These are phyloP conservation scores for Macroramphosus scolopax DNA, from an alignment of 2,797 vertebrate genomes.

Conservation along the genomic window DNA sequence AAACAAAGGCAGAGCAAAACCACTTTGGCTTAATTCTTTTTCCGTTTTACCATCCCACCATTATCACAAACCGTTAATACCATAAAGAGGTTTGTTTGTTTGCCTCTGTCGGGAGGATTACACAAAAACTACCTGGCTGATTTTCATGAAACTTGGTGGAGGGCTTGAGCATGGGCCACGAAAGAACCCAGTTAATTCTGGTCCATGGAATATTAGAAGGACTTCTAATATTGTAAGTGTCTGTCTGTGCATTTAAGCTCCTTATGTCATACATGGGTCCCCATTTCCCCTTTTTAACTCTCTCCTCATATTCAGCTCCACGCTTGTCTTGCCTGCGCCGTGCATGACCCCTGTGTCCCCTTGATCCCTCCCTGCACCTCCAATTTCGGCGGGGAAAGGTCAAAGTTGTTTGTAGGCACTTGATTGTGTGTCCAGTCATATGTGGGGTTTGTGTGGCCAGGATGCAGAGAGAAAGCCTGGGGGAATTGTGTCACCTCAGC, in stretches of 20 bases:
- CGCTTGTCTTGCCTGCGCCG: conserved; percentile 20
- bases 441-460: conserved; percentile 39
- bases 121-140: background rate
- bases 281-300: conserved; percentile 15
- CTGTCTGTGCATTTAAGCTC: background rate
- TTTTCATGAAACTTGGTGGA: no score
- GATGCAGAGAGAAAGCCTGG: conserved; percentile 36
- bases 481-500: conserved; percentile 18
- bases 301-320: conserved; percentile 61
- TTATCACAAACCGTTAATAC: conserved; percentile 33
- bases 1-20: conserved; percentile 65
- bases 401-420: conserved; percentile 62
- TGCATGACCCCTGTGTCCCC: conserved; percentile 13
- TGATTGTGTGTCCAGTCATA: conserved; percentile 36
- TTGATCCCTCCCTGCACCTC: conserved; percentile 39
- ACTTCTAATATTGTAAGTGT: no score
- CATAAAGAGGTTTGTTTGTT: no score
- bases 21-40: conserved; percentile 29
- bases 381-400: conserved; percentile 68
- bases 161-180: no score
- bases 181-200: no score
- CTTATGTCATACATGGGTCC: background rate
- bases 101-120: background rate
- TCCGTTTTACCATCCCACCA: conserved; percentile 34
- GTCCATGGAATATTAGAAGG: no score